Percentiles rank a stretch among this genome's conserved stretches.
Evolutionary conservation across 2,797 vertebrate species (phyloP).

Genomic region (Poeciliopsis paucimaculata): DNA sequence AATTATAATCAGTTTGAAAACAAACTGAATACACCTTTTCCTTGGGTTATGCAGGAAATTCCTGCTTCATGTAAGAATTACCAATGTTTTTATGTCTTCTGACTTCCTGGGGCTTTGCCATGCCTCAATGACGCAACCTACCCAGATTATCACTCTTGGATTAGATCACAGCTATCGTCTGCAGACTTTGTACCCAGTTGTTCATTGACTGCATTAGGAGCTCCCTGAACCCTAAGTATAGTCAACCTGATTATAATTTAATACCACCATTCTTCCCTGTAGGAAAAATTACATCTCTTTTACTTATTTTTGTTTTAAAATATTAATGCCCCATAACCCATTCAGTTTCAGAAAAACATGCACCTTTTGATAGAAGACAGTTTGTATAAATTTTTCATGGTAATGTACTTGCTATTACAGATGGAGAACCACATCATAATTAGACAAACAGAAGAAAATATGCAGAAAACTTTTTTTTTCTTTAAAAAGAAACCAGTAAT

Average conservation of each 20-base stretch:
- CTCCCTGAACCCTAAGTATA: slow-evolving; percentile 47
- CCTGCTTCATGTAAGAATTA: slow-evolving; percentile 13
- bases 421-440: background rate
- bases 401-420: background rate
- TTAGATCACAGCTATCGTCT: slow-evolving; percentile 56
- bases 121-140: slow-evolving; percentile 43
- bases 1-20: background rate
- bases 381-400: background rate
- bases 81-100: slow-evolving; percentile 5
- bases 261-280: slow-evolving; percentile 7
- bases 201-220: slow-evolving; percentile 46
- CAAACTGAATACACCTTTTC: background rate
- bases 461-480: background rate
- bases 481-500: background rate
- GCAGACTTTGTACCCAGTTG: slow-evolving; percentile 29
- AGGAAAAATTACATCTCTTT: background rate
- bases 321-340: background rate
- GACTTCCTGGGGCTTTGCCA: slow-evolving; percentile 4
- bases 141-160: slow-evolving; percentile 61
- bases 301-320: background rate
- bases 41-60: background rate
- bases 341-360: background rate
- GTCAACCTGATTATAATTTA: slow-evolving; percentile 25
- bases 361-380: background rate
- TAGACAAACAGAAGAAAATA: background rate